Conservation (phyloP, 2,888 invertebrate species). For the Lasioglossum villosulum region DNA sequence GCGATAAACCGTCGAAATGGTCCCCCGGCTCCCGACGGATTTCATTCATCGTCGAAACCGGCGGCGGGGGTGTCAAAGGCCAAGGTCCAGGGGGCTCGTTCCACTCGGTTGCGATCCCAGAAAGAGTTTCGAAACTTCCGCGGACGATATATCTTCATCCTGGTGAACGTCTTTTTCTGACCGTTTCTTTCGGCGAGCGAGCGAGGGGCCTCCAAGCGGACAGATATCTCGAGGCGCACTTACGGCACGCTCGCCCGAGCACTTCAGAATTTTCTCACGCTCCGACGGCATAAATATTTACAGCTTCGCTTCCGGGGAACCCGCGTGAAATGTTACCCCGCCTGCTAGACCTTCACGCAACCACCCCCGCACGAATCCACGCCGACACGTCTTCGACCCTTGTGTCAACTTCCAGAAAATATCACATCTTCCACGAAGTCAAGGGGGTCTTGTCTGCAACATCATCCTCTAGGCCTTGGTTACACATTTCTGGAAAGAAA, state of each 20-base stretch:
- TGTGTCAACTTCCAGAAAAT: not conserved
- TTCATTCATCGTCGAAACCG: conserved; percentile 46
- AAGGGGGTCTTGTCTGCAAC: not conserved
- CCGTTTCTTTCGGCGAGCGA: conserved; percentile 22
- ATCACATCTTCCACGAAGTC: not conserved
- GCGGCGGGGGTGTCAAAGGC: conserved; percentile 30
- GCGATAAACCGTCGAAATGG: conserved; percentile 49
- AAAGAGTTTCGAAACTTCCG: conserved; percentile 40
- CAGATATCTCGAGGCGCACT: conserved; percentile 51
- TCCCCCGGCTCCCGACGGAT: conserved; percentile 14
- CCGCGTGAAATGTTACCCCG: conserved; percentile 20
- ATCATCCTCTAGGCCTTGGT: not conserved
- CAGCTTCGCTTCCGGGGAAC: conserved; percentile 68
- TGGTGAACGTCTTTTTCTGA: conserved; percentile 18
- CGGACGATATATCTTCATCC: conserved; percentile 54
- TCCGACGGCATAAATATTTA: conserved; percentile 77
- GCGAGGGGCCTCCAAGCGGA: not conserved
- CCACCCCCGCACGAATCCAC: not conserved
- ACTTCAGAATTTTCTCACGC: conserved; percentile 75
- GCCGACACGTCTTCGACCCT: not conserved
- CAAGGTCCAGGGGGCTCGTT: conserved; percentile 51
- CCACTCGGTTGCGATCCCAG: conserved; percentile 4
- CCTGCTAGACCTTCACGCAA: conserved; percentile 15
- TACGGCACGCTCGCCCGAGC: conserved; percentile 42
- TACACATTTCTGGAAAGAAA: not conserved